Conservation (phyloP, 1,140 invertebrate species). For the Hycleus phaleratus region DNA sequence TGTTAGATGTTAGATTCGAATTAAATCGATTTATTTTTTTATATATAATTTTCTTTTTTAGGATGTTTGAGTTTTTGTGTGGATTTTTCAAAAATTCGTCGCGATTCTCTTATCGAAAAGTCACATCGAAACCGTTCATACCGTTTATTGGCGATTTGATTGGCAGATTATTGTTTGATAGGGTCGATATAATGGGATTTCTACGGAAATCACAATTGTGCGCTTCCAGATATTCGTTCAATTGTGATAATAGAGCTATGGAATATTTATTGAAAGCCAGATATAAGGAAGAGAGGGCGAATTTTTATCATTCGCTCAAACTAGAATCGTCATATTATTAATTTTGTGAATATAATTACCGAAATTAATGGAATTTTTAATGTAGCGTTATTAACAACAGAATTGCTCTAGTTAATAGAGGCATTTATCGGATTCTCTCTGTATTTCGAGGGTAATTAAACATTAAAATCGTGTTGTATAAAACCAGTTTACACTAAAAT, state of each 20-base stretch:
- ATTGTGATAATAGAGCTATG: conserved; percentile 38
- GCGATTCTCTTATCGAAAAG: no score
- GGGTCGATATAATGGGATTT: not conserved
- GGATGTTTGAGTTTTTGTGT: conserved; percentile 41
- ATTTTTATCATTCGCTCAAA: conserved; percentile 43
- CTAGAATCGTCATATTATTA: conserved; percentile 33
- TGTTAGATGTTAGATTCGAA: conserved; percentile 27
- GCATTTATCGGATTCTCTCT: no score
- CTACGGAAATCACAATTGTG: conserved; percentile 39
- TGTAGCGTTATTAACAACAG: no score
- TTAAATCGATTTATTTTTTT: not conserved
- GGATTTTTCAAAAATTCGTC: conserved; percentile 39
- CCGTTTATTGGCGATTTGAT: conserved; percentile 46
- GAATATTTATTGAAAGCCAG: conserved; percentile 46
- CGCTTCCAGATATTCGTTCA: conserved; percentile 39
- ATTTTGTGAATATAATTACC: no score
- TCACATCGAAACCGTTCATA: conserved; percentile 33
- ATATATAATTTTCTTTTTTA: conserved; percentile 23
- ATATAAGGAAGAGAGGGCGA: conserved; percentile 45
- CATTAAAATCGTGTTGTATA: no score
- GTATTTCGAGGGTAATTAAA: no score
- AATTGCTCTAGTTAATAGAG: no score
- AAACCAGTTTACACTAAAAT: no score
- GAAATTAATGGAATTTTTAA: no score
- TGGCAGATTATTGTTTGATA: conserved; percentile 23